Evolutionary conservation across 1,140 invertebrate species (phyloP).

Genomic region (Acromyrmex echinatior): DNA sequence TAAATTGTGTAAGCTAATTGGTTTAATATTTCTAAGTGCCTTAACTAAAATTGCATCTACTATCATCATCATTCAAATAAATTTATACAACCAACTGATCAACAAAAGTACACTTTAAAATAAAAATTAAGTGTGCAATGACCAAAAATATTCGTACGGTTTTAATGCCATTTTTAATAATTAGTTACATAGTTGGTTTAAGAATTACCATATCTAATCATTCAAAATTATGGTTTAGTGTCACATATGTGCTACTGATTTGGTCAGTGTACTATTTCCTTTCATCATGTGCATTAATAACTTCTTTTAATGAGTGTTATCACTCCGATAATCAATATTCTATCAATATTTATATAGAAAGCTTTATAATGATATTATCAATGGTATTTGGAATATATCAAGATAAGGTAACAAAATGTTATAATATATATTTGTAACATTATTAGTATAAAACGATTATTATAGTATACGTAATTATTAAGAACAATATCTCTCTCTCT

Average conservation of each 20-base stretch:
- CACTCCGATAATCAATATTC: too few species aligned
- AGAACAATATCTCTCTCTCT: too few species aligned
- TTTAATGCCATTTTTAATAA: constrained; percentile 16
- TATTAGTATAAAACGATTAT: neutral
- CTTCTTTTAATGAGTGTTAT: neutral
- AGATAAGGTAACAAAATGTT: constrained; percentile 11
- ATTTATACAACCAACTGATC: neutral
- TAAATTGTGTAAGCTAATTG: neutral
- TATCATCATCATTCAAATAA: neutral
- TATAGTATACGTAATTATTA: neutral
- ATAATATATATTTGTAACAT: neutral
- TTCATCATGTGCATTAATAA: neutral
- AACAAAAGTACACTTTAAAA: neutral
- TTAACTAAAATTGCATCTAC: neutral
- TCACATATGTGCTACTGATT: neutral
- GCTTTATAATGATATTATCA: neutral
- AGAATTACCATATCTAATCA: too few species aligned
- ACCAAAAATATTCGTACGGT: neutral
- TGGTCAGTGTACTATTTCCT: neutral
- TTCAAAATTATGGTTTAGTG: neutral
- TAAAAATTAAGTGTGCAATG: neutral
- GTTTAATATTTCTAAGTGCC: neutral
- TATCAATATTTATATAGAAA: neutral
- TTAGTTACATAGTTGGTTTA: neutral
- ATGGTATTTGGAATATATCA: neutral